A percentile compares a stretch with the other conserved stretches of the same genome.
Evolutionary conservation across 2,113 vertebrate species (phyloP).

Genomic region (Corythornis vintsioides): DNA sequence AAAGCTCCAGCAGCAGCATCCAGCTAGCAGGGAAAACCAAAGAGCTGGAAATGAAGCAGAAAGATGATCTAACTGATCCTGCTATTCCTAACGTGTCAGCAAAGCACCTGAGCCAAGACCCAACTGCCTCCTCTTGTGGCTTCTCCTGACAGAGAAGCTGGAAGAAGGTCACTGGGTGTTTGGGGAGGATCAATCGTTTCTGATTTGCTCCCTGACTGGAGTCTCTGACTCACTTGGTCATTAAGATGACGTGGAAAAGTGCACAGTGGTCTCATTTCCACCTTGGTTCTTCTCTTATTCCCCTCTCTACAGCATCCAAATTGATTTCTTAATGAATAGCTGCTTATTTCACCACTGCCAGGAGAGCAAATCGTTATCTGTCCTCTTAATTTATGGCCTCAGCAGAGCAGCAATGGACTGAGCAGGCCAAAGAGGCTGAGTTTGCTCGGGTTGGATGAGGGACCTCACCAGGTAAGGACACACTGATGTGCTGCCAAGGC

Average conservation of each 20-base stretch:
- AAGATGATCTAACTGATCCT: rapidly evolving
- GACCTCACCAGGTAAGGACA: background rate
- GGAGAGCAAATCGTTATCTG: background rate
- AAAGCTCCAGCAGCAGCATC: background rate
- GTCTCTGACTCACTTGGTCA: background rate
- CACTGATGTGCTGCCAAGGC: rapidly evolving
- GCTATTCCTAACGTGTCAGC: rapidly evolving
- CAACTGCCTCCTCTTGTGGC: background rate
- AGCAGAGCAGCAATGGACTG: background rate
- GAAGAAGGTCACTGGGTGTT: background rate
- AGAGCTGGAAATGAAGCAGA: background rate
- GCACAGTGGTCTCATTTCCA: background rate
- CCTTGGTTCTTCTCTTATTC: background rate
- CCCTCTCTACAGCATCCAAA: background rate
- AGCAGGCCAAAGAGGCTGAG: background rate
- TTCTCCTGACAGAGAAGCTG: background rate
- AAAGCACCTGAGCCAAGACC: background rate
- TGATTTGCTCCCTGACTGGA: background rate
- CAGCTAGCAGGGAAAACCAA: background rate
- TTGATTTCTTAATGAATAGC: background rate
- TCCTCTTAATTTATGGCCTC: background rate
- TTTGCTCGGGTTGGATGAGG: background rate
- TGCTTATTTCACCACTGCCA: background rate
- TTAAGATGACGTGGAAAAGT: background rate
- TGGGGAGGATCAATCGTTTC: background rate